Base-by-base conservation (phyloP, 2,888 invertebrate genomes). In the Carpatolechia fugitivella region DNA sequence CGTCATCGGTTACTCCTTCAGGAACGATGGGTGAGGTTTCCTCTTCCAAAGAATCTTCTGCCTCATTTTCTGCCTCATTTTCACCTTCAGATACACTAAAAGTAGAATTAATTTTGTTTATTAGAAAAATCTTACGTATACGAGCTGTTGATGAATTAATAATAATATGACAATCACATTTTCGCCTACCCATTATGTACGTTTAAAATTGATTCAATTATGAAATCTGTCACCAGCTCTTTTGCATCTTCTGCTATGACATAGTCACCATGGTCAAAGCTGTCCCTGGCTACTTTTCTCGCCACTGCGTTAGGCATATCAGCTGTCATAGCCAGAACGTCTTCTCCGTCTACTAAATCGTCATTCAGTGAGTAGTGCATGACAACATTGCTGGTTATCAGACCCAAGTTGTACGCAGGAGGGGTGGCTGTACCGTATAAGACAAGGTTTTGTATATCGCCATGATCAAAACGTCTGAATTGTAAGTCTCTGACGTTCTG, bases 361-460 rank as follows among this genome's bases (percentile, higher is more conserved):
- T 85, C 85, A 33, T 56, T 74, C 0, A 79, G 58, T 1, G 82
- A 72, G 48, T 82, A 86, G 58, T 86, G 83, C 76, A 85, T 73
- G 0, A 74, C 78, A 0, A 76, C 76, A 11, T 73, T 62, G 1
- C 69, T 62, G 3, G 71, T 77, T 3, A 86, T 76, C 1, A 65
- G 62, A 1, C 70, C 63, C 0, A 86, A 40, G 55, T 85, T 62
- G 60, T 81, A 87, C 29, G 29, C 31, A 0, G 85, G 85, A 0
- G 87, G 82, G 0, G 53, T 54, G 0, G 55, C 24, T 0, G 65
- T 57, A 1, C 80, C 80, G 52, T 87, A 87, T 0, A 56, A 35
- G 1, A 49, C 13, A 1, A 68, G 1, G 54, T 86, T 87, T 56
- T 7, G 61, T 4, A 7, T 16, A 5, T 0, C 0, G 3, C 80